A percentile compares a stretch with the other conserved stretches of the same genome.
phyloP scores from a whole-genome alignment of 1,140 invertebrate genomes.

The Pseudomyrmex cubaensis region DNA sequence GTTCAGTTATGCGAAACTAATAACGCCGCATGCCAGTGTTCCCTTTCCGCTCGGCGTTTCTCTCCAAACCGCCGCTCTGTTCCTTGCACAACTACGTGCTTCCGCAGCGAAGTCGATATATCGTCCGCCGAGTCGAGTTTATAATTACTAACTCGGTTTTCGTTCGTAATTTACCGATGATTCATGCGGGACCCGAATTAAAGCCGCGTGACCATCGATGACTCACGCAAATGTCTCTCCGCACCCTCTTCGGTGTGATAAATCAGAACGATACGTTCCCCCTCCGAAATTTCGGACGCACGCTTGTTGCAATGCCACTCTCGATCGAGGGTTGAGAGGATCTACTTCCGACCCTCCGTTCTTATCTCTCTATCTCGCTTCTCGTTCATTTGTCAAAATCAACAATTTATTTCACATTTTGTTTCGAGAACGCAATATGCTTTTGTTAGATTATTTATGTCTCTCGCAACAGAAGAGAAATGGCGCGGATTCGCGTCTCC shows the following conservation, averaged over 20 bases:
- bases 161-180: conserved; percentile 20
- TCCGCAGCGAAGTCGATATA: conserved; percentile 28
- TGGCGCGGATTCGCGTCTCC: not conserved
- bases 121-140: not conserved
- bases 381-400: too few species aligned
- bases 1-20: conserved; percentile 54
- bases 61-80: not conserved
- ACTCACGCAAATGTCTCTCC: conserved; percentile 22
- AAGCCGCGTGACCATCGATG: conserved; percentile 12
- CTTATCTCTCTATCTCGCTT: too few species aligned
- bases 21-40: conserved; percentile 32
- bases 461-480: not conserved
- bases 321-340: not conserved
- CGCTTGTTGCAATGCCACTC: not conserved
- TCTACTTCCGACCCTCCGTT: not conserved
- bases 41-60: not conserved
- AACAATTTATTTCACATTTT: too few species aligned
- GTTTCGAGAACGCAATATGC: too few species aligned
- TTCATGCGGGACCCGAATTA: conserved; percentile 11
- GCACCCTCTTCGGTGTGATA: conserved; percentile 10
- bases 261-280: not conserved
- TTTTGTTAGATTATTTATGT: too few species aligned
- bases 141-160: conserved; percentile 18
- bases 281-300: conserved; percentile 1
- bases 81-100: conserved; percentile 39